Evolutionary conservation across 2,797 vertebrate genomes (phyloP).

Genomic region (Labeo calbasu): DNA sequence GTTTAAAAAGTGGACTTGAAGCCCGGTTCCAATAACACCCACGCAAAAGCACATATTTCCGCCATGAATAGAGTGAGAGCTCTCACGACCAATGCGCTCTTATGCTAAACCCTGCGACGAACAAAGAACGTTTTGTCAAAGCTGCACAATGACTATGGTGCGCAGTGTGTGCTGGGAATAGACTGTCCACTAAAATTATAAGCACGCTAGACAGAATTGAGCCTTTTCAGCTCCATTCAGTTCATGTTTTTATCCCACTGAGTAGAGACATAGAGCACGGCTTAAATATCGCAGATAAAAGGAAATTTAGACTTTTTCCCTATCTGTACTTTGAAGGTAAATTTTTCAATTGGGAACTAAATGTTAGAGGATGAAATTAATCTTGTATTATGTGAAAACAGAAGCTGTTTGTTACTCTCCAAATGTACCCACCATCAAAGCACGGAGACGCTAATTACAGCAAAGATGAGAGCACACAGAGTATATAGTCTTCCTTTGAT

Average conservation of each 20-base stretch:
- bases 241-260: conserved; percentile 13
- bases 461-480: conserved; percentile 32
- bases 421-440: conserved; percentile 39
- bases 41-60: conserved; percentile 21
- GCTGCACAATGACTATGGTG: conserved; percentile 15
- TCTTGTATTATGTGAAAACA: conserved; percentile 23
- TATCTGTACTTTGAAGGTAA: conserved; percentile 18
- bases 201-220: conserved; percentile 22
- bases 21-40: neutral
- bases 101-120: conserved; percentile 30
- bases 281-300: conserved; percentile 31
- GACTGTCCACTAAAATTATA: conserved; percentile 36
- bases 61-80: conserved; percentile 24
- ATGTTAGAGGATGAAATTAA: conserved; percentile 31
- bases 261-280: neutral
- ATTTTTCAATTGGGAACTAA: neutral
- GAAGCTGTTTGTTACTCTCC: conserved; percentile 16
- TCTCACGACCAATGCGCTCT: conserved; percentile 28
- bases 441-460: conserved; percentile 40
- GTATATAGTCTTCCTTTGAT: conserved; percentile 29
- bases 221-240: conserved; percentile 21
- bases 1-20: conserved; percentile 9
- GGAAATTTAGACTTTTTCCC: neutral
- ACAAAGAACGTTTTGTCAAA: conserved; percentile 41
- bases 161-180: conserved; percentile 2